Percentiles rank a stretch among this genome's conserved stretches.
Conservation (phyloP, 2,113 vertebrate species). For the Lagopus muta region DNA sequence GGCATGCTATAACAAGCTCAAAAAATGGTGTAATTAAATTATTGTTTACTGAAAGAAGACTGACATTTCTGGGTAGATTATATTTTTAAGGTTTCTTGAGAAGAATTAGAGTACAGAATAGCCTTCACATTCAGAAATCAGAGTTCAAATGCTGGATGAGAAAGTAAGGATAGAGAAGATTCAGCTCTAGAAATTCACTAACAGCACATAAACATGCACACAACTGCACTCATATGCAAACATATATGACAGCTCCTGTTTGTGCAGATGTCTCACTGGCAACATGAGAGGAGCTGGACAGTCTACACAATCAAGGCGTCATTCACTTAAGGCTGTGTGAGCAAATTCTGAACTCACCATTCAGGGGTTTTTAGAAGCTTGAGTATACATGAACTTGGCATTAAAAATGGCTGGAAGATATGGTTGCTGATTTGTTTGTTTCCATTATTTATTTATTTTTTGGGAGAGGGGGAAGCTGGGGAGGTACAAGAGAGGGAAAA, state of each 20-base stretch:
- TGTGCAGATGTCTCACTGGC: neutral
- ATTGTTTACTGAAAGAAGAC: constrained; percentile 49
- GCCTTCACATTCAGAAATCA: neutral
- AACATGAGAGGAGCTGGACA: neutral
- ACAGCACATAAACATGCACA: neutral
- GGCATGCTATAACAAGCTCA: constrained; percentile 33
- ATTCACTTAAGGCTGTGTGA: neutral
- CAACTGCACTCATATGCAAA: neutral
- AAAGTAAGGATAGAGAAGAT: neutral
- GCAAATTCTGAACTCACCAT: neutral
- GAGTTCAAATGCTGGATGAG: neutral
- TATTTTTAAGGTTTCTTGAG: constrained; percentile 33
- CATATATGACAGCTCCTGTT: neutral
- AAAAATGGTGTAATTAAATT: constrained; percentile 54
- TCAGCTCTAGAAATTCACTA: neutral
- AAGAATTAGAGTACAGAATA: neutral
- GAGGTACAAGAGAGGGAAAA: accelerated
- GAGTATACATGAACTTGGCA: neutral
- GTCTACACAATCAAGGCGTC: neutral
- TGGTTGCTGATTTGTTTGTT: neutral
- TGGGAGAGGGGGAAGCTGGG: too few relatives aligned
- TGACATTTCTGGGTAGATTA: neutral
- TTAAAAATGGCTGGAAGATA: neutral
- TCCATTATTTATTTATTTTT: neutral
- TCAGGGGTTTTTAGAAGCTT: neutral